A percentile compares a stretch with the other conserved stretches of the same genome.
These are phyloP conservation scores for Laticauda laticaudata DNA, from an alignment of 2,113 vertebrate species.

Conservation along the genomic window DNA sequence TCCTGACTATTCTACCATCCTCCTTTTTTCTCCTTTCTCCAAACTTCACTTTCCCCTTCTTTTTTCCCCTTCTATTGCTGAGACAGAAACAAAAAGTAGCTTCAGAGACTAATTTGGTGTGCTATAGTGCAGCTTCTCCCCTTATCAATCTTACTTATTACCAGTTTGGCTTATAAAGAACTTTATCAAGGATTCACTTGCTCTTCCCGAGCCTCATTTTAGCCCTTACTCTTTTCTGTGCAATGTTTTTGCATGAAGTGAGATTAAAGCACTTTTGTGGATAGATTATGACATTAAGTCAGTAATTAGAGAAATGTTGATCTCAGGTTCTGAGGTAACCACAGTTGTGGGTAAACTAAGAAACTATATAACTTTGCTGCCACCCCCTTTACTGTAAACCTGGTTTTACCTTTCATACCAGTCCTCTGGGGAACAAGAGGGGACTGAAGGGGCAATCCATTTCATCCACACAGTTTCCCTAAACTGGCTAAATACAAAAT, in stretches of 20 bases:
- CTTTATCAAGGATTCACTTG: neutral
- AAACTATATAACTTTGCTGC: neutral
- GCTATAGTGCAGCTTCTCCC: neutral
- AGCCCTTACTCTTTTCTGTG: neutral
- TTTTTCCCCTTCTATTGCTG: neutral
- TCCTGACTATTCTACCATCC: neutral
- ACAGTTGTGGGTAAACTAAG: neutral
- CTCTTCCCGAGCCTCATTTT: neutral
- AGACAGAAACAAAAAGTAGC: neutral
- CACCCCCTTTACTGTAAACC: neutral
- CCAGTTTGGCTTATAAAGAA: neutral
- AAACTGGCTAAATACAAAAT: neutral
- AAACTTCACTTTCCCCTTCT: neutral
- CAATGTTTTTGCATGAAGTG: neutral
- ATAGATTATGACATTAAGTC: neutral
- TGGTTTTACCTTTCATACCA: neutral
- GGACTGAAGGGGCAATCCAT: neutral
- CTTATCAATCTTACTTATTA: neutral
- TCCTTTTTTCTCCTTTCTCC: neutral
- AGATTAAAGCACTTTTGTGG: neutral
- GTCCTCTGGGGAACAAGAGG: neutral
- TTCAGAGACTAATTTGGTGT: neutral
- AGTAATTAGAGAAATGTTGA: neutral
- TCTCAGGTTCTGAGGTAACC: neutral
- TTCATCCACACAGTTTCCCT: neutral